Conservation (phyloP, 2,888 invertebrate species). For the Strigamia crassipes region DNA sequence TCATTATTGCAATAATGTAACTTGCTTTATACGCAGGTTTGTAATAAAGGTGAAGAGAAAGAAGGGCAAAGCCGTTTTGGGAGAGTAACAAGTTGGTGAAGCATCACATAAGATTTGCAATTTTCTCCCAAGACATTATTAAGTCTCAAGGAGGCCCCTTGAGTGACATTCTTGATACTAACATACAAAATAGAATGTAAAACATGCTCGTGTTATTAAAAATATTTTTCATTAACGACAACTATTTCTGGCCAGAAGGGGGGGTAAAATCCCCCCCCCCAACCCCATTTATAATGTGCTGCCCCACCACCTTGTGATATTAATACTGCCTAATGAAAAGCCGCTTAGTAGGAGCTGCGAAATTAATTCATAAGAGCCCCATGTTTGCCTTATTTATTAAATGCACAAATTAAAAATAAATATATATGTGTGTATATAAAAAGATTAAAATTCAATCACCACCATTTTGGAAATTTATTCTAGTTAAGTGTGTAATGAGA, state of each 20-base stretch:
- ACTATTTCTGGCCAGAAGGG: slow-evolving; percentile 46
- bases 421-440: background rate
- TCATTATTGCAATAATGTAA: background rate
- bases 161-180: slow-evolving; percentile 30
- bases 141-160: slow-evolving; percentile 30
- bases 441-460: slow-evolving; percentile 26
- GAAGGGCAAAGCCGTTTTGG: slow-evolving; percentile 31
- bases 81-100: slow-evolving; percentile 26
- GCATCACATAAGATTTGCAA: slow-evolving; percentile 26
- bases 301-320: slow-evolving; percentile 29
- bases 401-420: slow-evolving; percentile 3
- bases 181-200: slow-evolving; percentile 46
- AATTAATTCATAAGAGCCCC: slow-evolving; percentile 23
- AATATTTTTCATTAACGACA: slow-evolving; percentile 48
- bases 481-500: slow-evolving; percentile 1
- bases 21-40: background rate
- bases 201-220: slow-evolving; percentile 47
- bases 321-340: slow-evolving; percentile 30
- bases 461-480: background rate
- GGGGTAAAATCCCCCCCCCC: background rate
- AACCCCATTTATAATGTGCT: slow-evolving; percentile 11
- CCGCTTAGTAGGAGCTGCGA: slow-evolving; percentile 22
- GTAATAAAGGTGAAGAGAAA: slow-evolving; percentile 18
- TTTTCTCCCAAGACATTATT: slow-evolving; percentile 29
- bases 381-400: slow-evolving; percentile 30